Conservation (phyloP, 2,888 invertebrate genomes). For the Acleris sparsana region DNA sequence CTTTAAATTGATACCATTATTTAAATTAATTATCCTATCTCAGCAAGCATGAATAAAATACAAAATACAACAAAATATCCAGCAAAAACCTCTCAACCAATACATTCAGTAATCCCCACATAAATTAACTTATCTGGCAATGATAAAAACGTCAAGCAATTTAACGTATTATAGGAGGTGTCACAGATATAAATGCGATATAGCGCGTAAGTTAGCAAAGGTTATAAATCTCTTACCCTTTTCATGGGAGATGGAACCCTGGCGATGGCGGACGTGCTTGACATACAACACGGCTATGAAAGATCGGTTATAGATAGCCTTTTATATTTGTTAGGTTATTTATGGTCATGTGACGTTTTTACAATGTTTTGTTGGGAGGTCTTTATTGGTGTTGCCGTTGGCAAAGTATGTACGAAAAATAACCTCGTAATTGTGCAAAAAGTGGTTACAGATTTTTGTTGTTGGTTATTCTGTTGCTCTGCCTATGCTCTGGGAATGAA, state of each 20-base stretch:
- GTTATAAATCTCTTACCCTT: slow-evolving; percentile 55
- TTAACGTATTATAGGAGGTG: slow-evolving; percentile 51
- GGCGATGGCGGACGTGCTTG: slow-evolving; percentile 43
- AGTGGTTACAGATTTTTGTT: no score
- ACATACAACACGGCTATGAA: slow-evolving; percentile 40
- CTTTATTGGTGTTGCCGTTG: slow-evolving; percentile 8
- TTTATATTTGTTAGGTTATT: slow-evolving; percentile 24
- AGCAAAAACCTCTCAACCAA: not conserved
- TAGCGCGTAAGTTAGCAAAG: slow-evolving; percentile 45
- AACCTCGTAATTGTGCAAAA: no score
- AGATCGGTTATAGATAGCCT: slow-evolving; percentile 38
- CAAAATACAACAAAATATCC: not conserved
- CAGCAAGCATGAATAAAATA: no score
- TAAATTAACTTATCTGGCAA: slow-evolving; percentile 44
- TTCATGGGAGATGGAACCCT: slow-evolving; percentile 49
- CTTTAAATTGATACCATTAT: no score
- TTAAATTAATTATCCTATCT: no score
- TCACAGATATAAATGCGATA: slow-evolving; percentile 48
- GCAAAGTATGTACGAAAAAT: not conserved
- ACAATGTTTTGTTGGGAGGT: slow-evolving; percentile 9
- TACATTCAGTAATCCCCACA: slow-evolving; percentile 41
- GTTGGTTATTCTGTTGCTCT: no score
- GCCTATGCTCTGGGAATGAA: no score
- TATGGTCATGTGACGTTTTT: slow-evolving; percentile 24
- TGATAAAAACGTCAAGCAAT: slow-evolving; percentile 48